Evolutionary conservation across 2,113 vertebrate genomes (phyloP).

Genomic region (Ageneiosus marmoratus): DNA sequence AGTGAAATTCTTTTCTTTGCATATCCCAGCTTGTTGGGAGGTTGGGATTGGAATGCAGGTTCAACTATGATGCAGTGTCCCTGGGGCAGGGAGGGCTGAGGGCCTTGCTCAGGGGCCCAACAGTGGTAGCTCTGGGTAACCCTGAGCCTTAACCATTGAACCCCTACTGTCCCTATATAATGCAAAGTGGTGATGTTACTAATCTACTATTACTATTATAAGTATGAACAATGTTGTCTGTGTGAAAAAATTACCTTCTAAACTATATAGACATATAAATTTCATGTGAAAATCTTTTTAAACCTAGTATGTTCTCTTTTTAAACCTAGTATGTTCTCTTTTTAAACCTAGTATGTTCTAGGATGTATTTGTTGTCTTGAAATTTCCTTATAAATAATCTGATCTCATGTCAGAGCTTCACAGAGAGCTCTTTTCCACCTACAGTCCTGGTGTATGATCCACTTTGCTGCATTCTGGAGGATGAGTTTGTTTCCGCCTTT

Average conservation of each 20-base stretch:
- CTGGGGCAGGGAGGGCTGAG: too few species aligned
- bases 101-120: too few species aligned
- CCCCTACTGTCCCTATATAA: too few species aligned
- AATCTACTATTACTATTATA: background rate
- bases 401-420: background rate
- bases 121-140: too few species aligned
- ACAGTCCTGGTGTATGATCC: background rate
- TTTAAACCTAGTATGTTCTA: too few species aligned
- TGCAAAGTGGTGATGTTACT: background rate
- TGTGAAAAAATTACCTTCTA: background rate
- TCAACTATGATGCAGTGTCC: too few species aligned
- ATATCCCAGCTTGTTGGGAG: too few species aligned
- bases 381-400: background rate
- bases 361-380: background rate
- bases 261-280: background rate
- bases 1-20: too few species aligned
- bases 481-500: background rate
- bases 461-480: background rate
- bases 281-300: background rate
- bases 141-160: too few species aligned
- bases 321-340: too few species aligned
- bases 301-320: background rate
- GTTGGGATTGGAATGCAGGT: too few species aligned
- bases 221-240: background rate
- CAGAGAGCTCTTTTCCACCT: background rate